Conservation (phyloP, 2,797 vertebrate species). For the Acanthornis magna region DNA sequence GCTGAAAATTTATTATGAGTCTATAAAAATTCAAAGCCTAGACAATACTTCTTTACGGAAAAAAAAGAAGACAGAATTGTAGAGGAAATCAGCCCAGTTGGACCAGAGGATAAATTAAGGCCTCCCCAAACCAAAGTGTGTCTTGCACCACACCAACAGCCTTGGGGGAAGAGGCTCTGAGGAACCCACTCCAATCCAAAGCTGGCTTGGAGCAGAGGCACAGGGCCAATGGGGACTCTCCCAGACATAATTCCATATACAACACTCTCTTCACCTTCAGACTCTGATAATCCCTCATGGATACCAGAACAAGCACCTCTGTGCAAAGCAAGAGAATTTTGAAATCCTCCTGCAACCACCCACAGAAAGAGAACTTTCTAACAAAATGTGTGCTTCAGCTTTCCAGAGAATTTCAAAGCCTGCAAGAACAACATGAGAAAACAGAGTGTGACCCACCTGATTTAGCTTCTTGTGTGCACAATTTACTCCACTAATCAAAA, state of each 20-base stretch:
- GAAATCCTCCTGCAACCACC: not conserved
- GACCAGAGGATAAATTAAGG: too few species aligned
- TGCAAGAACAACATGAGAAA: not conserved
- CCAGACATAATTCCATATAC: not conserved
- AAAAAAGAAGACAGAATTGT: too few species aligned
- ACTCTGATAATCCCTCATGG: not conserved
- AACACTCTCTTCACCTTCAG: not conserved
- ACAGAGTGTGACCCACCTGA: slow-evolving; percentile 65
- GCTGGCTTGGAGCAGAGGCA: not conserved
- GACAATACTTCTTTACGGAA: too few species aligned
- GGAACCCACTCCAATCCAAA: not conserved
- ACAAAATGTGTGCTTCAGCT: not conserved
- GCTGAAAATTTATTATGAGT: too few species aligned
- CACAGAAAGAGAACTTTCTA: not conserved
- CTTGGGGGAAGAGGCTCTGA: not conserved
- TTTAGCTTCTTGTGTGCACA: slow-evolving; percentile 76
- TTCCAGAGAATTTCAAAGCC: not conserved
- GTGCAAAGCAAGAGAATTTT: not conserved
- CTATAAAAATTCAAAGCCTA: too few species aligned
- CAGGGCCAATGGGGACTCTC: rapidly evolving
- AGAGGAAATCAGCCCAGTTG: too few species aligned
- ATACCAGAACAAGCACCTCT: not conserved
- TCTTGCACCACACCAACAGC: slow-evolving; percentile 34
- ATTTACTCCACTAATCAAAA: slow-evolving; percentile 83
- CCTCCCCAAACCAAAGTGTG: not conserved